phyloP scores from a whole-genome alignment of 2,113 vertebrate species.

The Actenoides hombroni region DNA sequence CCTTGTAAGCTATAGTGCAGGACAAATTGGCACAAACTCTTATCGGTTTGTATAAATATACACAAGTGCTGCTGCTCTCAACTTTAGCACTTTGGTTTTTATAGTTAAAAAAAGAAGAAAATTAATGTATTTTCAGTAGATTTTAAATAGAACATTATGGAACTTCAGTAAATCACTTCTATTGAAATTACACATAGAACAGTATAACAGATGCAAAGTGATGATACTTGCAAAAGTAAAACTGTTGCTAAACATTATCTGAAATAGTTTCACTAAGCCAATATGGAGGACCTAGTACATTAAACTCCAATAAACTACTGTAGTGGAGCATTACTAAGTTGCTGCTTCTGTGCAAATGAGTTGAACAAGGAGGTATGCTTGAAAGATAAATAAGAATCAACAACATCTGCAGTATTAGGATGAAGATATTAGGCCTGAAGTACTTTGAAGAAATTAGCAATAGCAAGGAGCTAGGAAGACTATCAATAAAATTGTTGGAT shows the following conservation, averaged over 20 bases:
- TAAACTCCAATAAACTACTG: constrained; percentile 47
- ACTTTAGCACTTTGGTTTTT: neutral
- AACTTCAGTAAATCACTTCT: constrained; percentile 2
- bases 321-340: constrained; percentile 58
- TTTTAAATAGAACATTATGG: constrained; percentile 9
- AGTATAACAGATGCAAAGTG: constrained; percentile 3
- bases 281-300: constrained; percentile 31
- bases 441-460: neutral
- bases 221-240: constrained; percentile 36
- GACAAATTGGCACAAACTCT: neutral
- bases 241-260: constrained; percentile 13
- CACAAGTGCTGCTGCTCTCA: neutral
- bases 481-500: neutral
- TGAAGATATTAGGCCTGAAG: constrained; percentile 27
- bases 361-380: constrained; percentile 21
- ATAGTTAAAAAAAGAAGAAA: neutral
- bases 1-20: neutral
- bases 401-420: constrained; percentile 24
- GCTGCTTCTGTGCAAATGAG: constrained; percentile 34
- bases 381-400: constrained; percentile 49
- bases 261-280: neutral
- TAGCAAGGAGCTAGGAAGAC: neutral
- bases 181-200: neutral
- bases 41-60: neutral
- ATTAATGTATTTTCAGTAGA: constrained; percentile 9